Evolutionary conservation across 2,113 vertebrate species (phyloP).

Genomic region (Bos javanicus): DNA sequence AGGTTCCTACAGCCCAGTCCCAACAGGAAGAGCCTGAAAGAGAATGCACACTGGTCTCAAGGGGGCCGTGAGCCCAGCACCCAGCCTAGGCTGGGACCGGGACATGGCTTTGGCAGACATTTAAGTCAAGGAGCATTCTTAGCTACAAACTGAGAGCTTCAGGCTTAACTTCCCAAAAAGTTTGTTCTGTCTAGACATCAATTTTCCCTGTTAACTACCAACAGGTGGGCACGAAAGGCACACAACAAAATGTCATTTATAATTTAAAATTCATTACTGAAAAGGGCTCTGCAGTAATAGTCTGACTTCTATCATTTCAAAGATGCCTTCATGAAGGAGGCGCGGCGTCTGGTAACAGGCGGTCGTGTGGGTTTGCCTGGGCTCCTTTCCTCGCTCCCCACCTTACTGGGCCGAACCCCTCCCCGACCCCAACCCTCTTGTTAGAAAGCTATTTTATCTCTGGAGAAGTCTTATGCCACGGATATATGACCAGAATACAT

Average conservation of each 20-base stretch:
- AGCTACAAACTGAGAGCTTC: background rate
- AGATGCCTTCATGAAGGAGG: background rate
- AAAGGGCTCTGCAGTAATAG: constrained; percentile 16
- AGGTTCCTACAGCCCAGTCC: background rate
- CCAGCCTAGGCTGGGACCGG: background rate
- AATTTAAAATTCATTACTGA: constrained; percentile 52
- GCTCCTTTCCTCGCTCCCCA: background rate
- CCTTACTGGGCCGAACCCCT: background rate
- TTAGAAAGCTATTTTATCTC: constrained; percentile 53
- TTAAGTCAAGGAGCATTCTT: background rate
- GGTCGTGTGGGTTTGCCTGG: background rate
- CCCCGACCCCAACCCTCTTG: background rate
- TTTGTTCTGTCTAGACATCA: fast-evolving
- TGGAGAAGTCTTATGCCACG: constrained; percentile 36
- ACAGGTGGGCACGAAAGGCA: constrained; percentile 11
- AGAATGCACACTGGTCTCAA: fast-evolving
- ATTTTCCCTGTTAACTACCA: background rate
- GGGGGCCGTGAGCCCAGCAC: fast-evolving
- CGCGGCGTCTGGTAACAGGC: fast-evolving
- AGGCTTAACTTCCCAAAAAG: background rate
- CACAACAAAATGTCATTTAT: constrained; percentile 21
- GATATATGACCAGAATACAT: constrained; percentile 61
- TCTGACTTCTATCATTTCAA: constrained; percentile 10
- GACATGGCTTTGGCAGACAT: background rate
- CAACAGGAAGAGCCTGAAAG: fast-evolving